Conservation (phyloP, 2,113 vertebrate species). For the Eleginops maclovinus region DNA sequence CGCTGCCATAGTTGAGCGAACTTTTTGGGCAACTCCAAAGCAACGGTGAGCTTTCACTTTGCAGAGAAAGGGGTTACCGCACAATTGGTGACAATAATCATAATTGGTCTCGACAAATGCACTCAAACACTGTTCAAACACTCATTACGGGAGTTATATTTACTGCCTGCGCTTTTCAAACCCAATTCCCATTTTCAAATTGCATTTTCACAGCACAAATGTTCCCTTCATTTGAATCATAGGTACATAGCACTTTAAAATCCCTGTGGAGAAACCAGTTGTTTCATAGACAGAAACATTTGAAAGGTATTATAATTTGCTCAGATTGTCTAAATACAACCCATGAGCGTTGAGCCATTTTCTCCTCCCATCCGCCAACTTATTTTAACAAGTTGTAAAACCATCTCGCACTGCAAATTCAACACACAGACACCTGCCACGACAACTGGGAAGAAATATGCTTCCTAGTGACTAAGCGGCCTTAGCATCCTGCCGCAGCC, state of each 20-base stretch:
- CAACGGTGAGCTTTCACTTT: slow-evolving; percentile 1
- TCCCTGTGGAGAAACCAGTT: slow-evolving; percentile 39
- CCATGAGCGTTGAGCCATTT: not conserved
- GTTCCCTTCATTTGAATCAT: slow-evolving; percentile 25
- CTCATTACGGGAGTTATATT: slow-evolving; percentile 23
- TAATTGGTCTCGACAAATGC: not conserved
- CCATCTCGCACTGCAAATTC: not conserved
- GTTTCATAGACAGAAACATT: slow-evolving; percentile 26
- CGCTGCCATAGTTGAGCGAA: slow-evolving; percentile 42
- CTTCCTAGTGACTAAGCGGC: not conserved
- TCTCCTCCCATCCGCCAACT: slow-evolving; percentile 24
- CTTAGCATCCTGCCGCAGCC: not conserved
- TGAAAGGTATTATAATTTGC: slow-evolving; percentile 20
- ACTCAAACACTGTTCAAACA: slow-evolving; percentile 20
- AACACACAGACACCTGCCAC: slow-evolving; percentile 5
- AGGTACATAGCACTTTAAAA: slow-evolving; percentile 43
- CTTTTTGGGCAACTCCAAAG: slow-evolving; percentile 3
- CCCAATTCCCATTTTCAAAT: slow-evolving; percentile 41
- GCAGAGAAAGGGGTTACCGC: not conserved
- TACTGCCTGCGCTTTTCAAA: slow-evolving; percentile 14
- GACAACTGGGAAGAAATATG: not conserved
- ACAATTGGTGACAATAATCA: slow-evolving; percentile 19
- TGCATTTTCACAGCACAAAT: slow-evolving; percentile 21
- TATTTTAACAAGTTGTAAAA: slow-evolving; percentile 47
- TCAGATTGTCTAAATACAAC: slow-evolving; percentile 28